Conservation (phyloP, 2,113 vertebrate species). For the Ovis aries region DNA sequence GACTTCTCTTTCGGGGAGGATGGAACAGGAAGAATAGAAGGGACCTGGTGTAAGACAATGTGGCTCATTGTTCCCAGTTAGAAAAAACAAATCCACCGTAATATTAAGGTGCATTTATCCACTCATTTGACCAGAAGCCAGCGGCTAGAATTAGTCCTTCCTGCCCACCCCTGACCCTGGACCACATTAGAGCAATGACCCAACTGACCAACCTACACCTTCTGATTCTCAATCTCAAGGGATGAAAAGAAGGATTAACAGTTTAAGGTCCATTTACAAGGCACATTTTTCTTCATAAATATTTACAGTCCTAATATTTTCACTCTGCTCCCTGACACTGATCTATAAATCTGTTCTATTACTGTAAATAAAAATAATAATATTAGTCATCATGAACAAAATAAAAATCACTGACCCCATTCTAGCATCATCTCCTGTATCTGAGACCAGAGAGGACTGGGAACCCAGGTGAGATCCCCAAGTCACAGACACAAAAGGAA, state of each 20-base stretch:
- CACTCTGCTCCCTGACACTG: not conserved
- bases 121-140: slow-evolving; percentile 64
- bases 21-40: slow-evolving; percentile 29
- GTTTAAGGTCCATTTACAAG: not conserved
- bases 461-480: not conserved
- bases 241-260: not conserved
- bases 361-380: not conserved
- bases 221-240: not conserved
- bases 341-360: not conserved
- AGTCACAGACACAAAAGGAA: not conserved
- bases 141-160: not conserved
- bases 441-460: not conserved
- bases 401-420: not conserved
- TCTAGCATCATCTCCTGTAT: not conserved
- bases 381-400: not conserved
- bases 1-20: slow-evolving; percentile 59
- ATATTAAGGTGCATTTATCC: slow-evolving; percentile 18
- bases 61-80: slow-evolving; percentile 52
- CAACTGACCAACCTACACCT: not conserved
- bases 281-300: not conserved
- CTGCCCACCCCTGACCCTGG: fast-evolving
- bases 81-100: slow-evolving; percentile 3
- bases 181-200: not conserved
- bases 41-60: slow-evolving; percentile 59
- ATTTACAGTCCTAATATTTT: not conserved